phyloP scores from a whole-genome alignment of 2,797 vertebrate genomes.

The Epinephelus awoara region DNA sequence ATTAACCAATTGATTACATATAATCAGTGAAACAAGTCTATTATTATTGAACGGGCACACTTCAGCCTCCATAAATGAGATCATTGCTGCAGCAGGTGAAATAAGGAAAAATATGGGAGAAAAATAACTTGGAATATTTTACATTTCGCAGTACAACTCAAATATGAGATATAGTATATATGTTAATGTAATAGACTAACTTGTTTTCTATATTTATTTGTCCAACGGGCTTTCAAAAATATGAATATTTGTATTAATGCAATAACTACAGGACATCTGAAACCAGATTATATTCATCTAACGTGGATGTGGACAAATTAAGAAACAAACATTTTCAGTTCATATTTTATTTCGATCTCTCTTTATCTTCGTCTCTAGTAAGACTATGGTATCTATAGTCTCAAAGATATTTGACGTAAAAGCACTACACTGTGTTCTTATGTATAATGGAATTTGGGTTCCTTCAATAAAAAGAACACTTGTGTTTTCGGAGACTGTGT shows the following conservation, averaged over 20 bases:
- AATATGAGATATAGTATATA: background rate
- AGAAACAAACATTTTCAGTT: background rate
- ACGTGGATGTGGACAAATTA: background rate
- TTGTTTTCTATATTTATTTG: background rate
- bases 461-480: too few species aligned
- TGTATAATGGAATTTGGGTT: background rate
- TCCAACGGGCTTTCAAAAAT: background rate
- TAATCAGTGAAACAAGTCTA: background rate
- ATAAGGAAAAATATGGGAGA: background rate
- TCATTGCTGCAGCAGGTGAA: background rate
- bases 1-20: background rate
- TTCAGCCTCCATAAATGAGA: background rate
- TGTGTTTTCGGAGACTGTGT: background rate
- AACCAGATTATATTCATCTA: background rate
- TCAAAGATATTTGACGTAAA: background rate
- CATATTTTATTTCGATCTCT: background rate
- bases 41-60: conserved; percentile 2
- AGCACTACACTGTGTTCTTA: background rate
- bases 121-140: background rate
- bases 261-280: background rate
- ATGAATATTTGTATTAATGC: background rate
- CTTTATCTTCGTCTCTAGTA: too few species aligned
- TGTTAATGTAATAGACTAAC: background rate
- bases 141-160: background rate
- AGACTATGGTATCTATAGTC: too few species aligned